Conservation (phyloP, 1,140 invertebrate genomes). For the Venturia canescens region DNA sequence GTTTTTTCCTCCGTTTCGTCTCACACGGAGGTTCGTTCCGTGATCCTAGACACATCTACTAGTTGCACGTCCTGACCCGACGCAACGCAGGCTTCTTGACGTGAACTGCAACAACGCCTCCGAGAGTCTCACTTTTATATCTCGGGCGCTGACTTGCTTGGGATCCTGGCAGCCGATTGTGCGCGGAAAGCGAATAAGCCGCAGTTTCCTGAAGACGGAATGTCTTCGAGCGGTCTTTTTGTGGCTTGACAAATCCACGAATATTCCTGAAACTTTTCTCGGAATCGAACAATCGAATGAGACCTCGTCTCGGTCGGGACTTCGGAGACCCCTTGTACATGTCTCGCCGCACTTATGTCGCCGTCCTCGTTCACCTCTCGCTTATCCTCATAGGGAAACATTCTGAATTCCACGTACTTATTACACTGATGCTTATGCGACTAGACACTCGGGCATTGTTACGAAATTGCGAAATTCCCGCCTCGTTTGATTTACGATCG, state of each 20-base stretch:
- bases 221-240: no score
- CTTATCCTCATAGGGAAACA: background rate
- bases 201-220: no score
- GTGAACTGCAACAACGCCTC: constrained; percentile 34
- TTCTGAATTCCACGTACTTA: background rate
- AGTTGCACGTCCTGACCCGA: constrained; percentile 55
- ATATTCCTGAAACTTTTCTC: background rate
- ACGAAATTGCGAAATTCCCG: background rate
- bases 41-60: constrained; percentile 37
- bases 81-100: constrained; percentile 49
- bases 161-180: no score
- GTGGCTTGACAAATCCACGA: no score
- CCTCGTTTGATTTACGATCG: background rate
- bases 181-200: no score
- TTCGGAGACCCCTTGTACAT: background rate
- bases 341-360: background rate
- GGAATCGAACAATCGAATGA: no score
- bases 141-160: background rate
- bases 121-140: background rate
- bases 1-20: constrained; percentile 23
- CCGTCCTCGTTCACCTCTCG: background rate
- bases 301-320: no score
- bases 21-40: constrained; percentile 15
- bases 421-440: background rate
- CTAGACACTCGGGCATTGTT: background rate